Base-by-base conservation (phyloP, 2,888 invertebrate species). In the Troides oblongomaculatus region DNA sequence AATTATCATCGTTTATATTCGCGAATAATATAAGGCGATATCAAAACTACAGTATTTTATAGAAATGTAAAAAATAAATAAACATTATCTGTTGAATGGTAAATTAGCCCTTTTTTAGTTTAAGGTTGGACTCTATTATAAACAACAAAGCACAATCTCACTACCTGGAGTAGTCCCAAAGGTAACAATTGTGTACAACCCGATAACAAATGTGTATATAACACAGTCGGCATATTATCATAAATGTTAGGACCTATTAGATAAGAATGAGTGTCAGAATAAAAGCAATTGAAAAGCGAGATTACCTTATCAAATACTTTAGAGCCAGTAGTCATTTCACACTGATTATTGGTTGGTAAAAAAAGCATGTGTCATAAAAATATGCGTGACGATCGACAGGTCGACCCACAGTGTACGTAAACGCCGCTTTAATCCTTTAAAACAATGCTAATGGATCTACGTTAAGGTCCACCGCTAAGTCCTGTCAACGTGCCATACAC, bases 371-470 rank as follows among this genome's bases (percentile, higher is more conserved):
- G 90, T 91, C 89, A 90, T 87, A 87, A 86, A 90, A 91, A 87
- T 90, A 91, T 91, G 89, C 86, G 84, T 86, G 86, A 85, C 79
- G 74, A 81, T 78, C 81, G 82, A 86, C 85, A 84, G 81, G 81
- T 85, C 81, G 79, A 77, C 81, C 82, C 84, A 84, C 82, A 81
- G 82, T 76, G 79, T 77, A 81, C 82, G 82, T 84, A 88, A 90
- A 84, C 87, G 84, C 83, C 87, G 81, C 82, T 85, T 84, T 92
- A 92, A 92, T 92, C 92, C 91, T 82, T 87, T 89, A 88, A 92
- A 91, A 92, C 92, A 92, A 92, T 92, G 90, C 91, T 92, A 92
- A 92, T 92, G 92, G 92, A 90, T 85, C 86, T 84, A 84, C 86
- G 87, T 83, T 73, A 84, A 88, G 86, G 86, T 83, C 81, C 79